A percentile compares a stretch with the other conserved stretches of the same genome.
Conservation (phyloP, 1,140 invertebrate species). For the Bombyx mandarina region DNA sequence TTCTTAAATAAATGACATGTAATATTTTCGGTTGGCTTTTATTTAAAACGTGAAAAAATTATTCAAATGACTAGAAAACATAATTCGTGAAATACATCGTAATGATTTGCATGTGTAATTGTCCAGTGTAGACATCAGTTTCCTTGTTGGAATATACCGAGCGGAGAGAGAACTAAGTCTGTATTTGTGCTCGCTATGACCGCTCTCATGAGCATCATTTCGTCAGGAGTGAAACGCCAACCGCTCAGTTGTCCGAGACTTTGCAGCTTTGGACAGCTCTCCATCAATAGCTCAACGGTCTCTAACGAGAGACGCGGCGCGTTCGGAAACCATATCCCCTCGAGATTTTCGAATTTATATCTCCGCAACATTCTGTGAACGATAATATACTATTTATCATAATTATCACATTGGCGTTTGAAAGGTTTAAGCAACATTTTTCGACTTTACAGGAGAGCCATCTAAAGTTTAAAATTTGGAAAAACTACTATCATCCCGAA, state of each 20-base stretch:
- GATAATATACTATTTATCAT: not conserved
- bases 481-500: no score
- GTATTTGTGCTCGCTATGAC: slow-evolving; percentile 75
- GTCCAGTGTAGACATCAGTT: slow-evolving; percentile 15
- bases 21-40: no score
- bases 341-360: slow-evolving; percentile 71
- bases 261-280: slow-evolving; percentile 74
- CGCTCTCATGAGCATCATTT: slow-evolving; percentile 74
- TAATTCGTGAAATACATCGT: not conserved
- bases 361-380: slow-evolving; percentile 69
- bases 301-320: slow-evolving; percentile 72
- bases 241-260: slow-evolving; percentile 75
- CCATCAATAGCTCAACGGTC: slow-evolving; percentile 75
- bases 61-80: no score
- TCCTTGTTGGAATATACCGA: slow-evolving; percentile 66
- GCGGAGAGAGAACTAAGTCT: slow-evolving; percentile 70
- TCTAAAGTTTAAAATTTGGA: no score
- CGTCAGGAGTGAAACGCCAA: slow-evolving; percentile 75
- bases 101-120: not conserved
- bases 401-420: no score
- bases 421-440: no score
- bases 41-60: no score
- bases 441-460: no score
- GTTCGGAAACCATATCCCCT: slow-evolving; percentile 76
- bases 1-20: no score